Percentiles rank a stretch among this genome's conserved stretches.
Evolutionary conservation across 35 echinoderm and acorn worm genomes (phyloP).

Genomic region (Heliocidaris erythrogramma): DNA sequence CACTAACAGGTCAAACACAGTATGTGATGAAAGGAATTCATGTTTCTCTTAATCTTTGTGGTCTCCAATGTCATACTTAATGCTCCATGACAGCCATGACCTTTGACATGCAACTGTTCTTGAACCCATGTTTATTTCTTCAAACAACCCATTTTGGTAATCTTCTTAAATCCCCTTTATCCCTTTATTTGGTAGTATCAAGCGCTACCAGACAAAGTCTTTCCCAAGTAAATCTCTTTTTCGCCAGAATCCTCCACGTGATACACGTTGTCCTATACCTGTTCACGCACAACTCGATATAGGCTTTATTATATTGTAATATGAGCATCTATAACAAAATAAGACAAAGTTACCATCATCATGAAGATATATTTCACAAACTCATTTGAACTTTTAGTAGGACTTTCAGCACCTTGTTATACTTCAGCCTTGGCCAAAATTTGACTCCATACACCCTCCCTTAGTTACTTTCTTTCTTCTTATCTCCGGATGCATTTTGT

Average conservation of each 20-base stretch:
- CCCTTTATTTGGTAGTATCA: background rate
- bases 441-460: background rate
- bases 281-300: background rate
- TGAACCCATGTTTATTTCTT: background rate
- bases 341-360: background rate
- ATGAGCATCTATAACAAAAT: background rate
- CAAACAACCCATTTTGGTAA: background rate
- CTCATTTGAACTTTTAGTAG: background rate
- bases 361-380: background rate
- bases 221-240: background rate
- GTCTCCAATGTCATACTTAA: background rate
- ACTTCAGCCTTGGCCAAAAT: background rate
- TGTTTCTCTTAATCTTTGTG: background rate
- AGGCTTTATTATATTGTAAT: background rate
- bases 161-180: background rate
- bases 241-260: background rate
- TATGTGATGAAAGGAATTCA: background rate
- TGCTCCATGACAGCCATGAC: background rate
- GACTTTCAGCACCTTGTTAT: background rate
- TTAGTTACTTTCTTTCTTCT: background rate
- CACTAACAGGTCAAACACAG: background rate
- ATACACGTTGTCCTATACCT: background rate
- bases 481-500: background rate
- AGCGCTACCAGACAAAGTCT: background rate
- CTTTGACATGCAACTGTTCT: background rate